These are phyloP conservation scores for Megaceryle alcyon DNA, from an alignment of 2,797 vertebrate species.

Conservation along the genomic window DNA sequence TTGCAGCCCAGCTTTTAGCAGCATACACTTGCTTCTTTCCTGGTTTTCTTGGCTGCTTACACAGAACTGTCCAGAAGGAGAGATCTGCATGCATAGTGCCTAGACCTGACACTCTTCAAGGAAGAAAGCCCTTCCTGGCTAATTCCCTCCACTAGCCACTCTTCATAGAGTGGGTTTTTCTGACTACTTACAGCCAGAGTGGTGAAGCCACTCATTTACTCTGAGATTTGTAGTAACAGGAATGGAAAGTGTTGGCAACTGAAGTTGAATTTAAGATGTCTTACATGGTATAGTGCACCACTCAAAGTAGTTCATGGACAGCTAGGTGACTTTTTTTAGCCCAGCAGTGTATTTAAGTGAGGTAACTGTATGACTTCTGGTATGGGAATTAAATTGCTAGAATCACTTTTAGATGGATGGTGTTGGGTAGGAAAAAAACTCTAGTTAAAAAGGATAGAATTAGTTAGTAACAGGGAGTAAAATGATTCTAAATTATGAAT, in stretches of 20 bases:
- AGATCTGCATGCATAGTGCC: background rate
- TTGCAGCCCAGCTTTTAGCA: background rate
- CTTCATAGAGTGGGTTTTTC: background rate
- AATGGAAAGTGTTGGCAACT: background rate
- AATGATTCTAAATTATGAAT: background rate
- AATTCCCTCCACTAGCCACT: background rate
- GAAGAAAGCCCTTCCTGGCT: background rate
- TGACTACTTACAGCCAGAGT: background rate
- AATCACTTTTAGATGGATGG: background rate
- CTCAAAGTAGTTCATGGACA: background rate
- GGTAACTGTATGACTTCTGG: background rate
- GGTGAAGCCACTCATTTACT: background rate
- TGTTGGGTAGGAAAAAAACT: background rate
- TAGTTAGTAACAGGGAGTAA: background rate
- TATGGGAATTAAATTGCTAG: background rate
- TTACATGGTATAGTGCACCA: background rate
- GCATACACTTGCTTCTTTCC: background rate
- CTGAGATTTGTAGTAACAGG: background rate
- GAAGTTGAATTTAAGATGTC: background rate
- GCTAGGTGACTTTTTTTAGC: background rate
- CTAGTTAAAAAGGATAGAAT: background rate
- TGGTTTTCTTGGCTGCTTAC: background rate
- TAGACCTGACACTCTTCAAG: background rate
- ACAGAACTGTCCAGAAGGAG: background rate
- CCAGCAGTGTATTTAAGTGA: background rate